Percentiles rank a stretch among this genome's conserved stretches.
Evolutionary conservation across 2,888 invertebrate genomes (phyloP).

Genomic region (Drosophila gaucha): DNA sequence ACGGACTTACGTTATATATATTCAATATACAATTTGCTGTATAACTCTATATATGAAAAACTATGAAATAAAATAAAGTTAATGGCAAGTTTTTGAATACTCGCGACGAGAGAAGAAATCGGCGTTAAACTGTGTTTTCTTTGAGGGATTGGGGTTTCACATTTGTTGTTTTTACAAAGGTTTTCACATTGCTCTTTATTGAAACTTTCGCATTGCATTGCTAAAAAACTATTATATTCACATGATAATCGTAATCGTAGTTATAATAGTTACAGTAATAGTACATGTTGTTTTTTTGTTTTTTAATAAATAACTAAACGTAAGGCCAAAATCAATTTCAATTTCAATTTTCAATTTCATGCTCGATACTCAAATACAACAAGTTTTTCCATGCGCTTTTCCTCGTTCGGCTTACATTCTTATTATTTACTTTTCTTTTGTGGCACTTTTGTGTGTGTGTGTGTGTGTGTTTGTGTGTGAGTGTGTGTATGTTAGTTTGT

Average conservation of each 20-base stretch:
- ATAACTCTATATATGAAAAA: slow-evolving; percentile 42
- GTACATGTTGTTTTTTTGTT: slow-evolving; percentile 23
- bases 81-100: slow-evolving; percentile 74
- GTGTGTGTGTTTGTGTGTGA: slow-evolving; percentile 24
- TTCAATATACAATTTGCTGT: slow-evolving; percentile 38
- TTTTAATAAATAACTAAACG: slow-evolving; percentile 74
- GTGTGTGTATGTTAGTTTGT: slow-evolving; percentile 13
- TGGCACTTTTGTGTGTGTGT: slow-evolving; percentile 59
- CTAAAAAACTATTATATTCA: slow-evolving; percentile 64
- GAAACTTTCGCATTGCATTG: slow-evolving; percentile 62
- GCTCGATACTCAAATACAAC: slow-evolving; percentile 24
- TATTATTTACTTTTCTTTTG: slow-evolving; percentile 36
- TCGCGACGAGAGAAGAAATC: slow-evolving; percentile 68
- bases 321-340: slow-evolving; percentile 70
- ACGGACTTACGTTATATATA: slow-evolving; percentile 40
- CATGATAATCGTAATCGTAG: slow-evolving; percentile 62
- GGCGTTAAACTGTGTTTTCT: slow-evolving; percentile 11
- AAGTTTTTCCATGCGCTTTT: slow-evolving; percentile 32
- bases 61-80: slow-evolving; percentile 64
- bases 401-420: slow-evolving; percentile 28
- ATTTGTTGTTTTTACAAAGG: slow-evolving; percentile 38
- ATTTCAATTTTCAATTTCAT: slow-evolving; percentile 19
- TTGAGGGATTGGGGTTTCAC: neutral
- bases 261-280: slow-evolving; percentile 49
- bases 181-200: slow-evolving; percentile 67